Evolutionary conservation across 2,888 invertebrate genomes (phyloP), one percentile per base, ranked within the genome.

Genomic region (Perdita meconis): DNA sequence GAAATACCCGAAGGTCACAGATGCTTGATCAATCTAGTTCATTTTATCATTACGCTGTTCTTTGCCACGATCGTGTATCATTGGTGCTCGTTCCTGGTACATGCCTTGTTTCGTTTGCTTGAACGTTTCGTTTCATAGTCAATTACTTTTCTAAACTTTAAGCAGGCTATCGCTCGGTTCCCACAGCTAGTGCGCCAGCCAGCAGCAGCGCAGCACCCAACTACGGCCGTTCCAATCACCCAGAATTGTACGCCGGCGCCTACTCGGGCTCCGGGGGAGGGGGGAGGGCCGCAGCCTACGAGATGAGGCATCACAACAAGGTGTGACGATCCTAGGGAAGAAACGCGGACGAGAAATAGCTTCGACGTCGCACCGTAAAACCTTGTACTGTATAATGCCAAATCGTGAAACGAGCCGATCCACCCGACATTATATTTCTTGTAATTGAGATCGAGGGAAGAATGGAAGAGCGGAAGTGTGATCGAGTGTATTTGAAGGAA

Each of bases 241-340:
- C 94, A 75, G 95, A 95, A 92, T 93, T 95, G 75, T 96, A 96
- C 93, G 96, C 96, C 81, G 95, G 95, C 88, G 96, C 96, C 75
- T 96, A 96, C 93, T 95, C 95, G 88, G 92, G 93, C 84, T 89
- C 91, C 85, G 89, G 89, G 78, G 88, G 89, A 88, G 89, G 88
- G 56, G 86, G 89, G 64, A 81, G 92, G 86, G 86, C 93, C 82
- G 94, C 95, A 92, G 94, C 95, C 88, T 95, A 95, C 93, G 96
- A 96, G 94, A 95, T 96, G 96, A 94, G 96, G 80, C 94, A 95
- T 73, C 93, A 94, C 90, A 95, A 96, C 91, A 96, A 96, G 93
- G 96, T 94, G 92, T 95, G 94, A 95, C 94, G 89, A 88, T 81
- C 86, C 71, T 88, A 87, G 85, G 82, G 64, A 77, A 47, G 65